phyloP scores from a whole-genome alignment of 2,888 invertebrate species.

The Lasioglossum figueresi region DNA sequence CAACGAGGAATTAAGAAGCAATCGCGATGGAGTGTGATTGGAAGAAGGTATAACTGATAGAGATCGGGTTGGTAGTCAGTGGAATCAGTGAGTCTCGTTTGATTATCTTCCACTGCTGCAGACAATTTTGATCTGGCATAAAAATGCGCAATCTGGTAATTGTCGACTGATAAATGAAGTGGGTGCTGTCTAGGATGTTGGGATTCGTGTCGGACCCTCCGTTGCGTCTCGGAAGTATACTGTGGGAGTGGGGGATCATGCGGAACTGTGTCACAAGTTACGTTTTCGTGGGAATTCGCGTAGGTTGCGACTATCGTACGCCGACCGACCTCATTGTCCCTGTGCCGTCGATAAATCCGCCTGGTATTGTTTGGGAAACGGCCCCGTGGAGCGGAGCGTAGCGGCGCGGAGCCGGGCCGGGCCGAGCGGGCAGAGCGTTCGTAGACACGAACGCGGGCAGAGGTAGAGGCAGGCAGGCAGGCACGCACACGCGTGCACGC shows the following conservation, averaged over 20 bases:
- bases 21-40: too few species aligned
- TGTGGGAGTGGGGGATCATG: not conserved
- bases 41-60: too few species aligned
- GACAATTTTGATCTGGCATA: too few species aligned
- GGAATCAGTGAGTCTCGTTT: too few species aligned
- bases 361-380: constrained; percentile 63
- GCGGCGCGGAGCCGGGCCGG: not conserved
- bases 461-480: constrained; percentile 25
- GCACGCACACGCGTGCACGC: constrained; percentile 31
- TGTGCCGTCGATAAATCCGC: constrained; percentile 69
- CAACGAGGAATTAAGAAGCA: too few species aligned
- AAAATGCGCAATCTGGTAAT: not conserved
- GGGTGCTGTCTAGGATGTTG: not conserved
- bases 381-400: constrained; percentile 13
- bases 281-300: constrained; percentile 64
- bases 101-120: not conserved
- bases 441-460: not conserved
- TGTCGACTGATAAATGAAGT: not conserved
- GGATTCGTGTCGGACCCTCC: not conserved
- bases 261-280: constrained; percentile 66
- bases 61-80: too few species aligned
- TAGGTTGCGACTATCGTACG: constrained; percentile 46
- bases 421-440: not conserved
- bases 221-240: not conserved
- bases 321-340: constrained; percentile 61